A percentile compares a stretch with the other conserved stretches of the same genome.
These are phyloP conservation scores for Thecocarcelia acutangulata DNA, from an alignment of 2,888 invertebrate genomes.

Conservation along the genomic window DNA sequence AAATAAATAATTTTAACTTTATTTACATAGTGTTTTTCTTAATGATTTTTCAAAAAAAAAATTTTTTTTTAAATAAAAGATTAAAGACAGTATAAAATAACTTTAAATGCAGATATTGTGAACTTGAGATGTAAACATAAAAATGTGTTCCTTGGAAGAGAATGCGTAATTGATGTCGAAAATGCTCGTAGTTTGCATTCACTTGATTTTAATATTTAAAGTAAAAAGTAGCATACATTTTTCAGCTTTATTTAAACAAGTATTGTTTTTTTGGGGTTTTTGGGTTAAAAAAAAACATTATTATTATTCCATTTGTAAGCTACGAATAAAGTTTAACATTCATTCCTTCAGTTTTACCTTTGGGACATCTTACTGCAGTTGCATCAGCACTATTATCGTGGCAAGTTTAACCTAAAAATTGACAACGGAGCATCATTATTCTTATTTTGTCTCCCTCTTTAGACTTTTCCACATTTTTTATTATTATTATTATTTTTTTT, in stretches of 20 bases:
- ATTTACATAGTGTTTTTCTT: too few relatives aligned
- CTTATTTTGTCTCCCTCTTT: slow-evolving; percentile 39
- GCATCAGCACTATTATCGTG: slow-evolving; percentile 12
- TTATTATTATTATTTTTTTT: background rate
- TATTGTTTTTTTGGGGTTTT: slow-evolving; percentile 44
- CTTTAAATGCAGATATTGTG: too few relatives aligned
- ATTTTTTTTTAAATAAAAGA: too few relatives aligned
- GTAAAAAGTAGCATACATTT: too few relatives aligned
- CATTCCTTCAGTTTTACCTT: slow-evolving; percentile 47
- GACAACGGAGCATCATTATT: slow-evolving; percentile 64
- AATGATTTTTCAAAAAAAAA: too few relatives aligned
- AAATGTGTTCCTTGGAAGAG: too few relatives aligned
- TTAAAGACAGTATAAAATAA: too few relatives aligned
- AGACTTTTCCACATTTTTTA: slow-evolving; percentile 28
- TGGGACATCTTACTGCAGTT: slow-evolving; percentile 57
- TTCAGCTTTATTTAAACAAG: background rate
- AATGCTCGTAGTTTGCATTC: too few relatives aligned
- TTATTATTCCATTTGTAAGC: slow-evolving; percentile 19
- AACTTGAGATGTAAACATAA: too few relatives aligned
- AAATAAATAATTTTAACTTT: too few relatives aligned
- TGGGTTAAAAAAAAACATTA: slow-evolving; percentile 54
- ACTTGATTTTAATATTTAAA: too few relatives aligned
- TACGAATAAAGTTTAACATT: slow-evolving; percentile 32
- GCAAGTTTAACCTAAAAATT: slow-evolving; percentile 59
- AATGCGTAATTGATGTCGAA: too few relatives aligned